Base-by-base conservation (phyloP, 2,888 invertebrate species). In the Sericinus montela region DNA sequence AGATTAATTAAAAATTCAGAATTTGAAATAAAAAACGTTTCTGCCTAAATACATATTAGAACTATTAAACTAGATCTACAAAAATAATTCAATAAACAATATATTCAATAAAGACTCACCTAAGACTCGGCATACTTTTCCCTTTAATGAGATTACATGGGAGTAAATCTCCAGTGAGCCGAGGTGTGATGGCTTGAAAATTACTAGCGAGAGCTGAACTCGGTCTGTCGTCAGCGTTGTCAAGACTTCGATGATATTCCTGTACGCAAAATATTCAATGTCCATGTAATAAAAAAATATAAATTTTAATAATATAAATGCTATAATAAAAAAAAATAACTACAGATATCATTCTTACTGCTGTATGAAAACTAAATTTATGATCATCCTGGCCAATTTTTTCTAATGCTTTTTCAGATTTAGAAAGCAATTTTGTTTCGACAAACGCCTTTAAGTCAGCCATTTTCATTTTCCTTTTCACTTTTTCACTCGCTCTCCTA, bases 91-190 rank as follows among this genome's bases (percentile, higher is more conserved):
- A 13, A 8, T 38, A 44, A 47, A 47, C 52, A 45, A 39, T 48
- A 41, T 55, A 53, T 51, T 45, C 11, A 29, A 29, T 11, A 34
- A n/a, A 42, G 45, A 64, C 89, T 86, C 87, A 97, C 97, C 97
- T 97, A 54, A 98, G 89, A 71, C 97, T 97, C 2, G 98, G 98
- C 97, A 98, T 97, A 90, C 97, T 98, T 86, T 97, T 97, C 53
- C 98, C 97, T 90, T 98, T 96, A 53, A 96, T 94, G 43, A 97
- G 90, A 79, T 95, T 96, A 62, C 84, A 84, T 35, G 81, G 83
- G 55, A 91, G 87, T 42, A 87, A 70, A 60, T 91, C 90, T 14
- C 87, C 86, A 23, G 90, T 85, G 1, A 81, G 58, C 54, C 90
- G 83, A 0, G 91, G 91, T 10, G 90, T 89, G 43, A 91, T 74